Evolutionary conservation across 37 sponge, comb jelly and placozoan genomes (phyloP).

Genomic region (Chondrilla cf. caribensis): DNA sequence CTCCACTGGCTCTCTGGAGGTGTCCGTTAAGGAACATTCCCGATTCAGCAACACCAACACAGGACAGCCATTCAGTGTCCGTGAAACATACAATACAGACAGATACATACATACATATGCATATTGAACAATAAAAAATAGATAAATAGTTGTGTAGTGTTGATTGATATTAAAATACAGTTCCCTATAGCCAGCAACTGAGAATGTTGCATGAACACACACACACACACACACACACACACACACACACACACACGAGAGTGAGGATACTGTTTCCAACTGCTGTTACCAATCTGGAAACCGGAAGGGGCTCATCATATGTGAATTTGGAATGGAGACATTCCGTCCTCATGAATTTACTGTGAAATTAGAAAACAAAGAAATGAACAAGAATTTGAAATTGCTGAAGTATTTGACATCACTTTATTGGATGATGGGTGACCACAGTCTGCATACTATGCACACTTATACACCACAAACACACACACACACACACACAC

Average conservation of each 20-base stretch:
- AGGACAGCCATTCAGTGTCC: neutral
- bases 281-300: constrained; percentile 84
- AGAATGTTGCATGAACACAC: neutral
- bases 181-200: too few relatives aligned
- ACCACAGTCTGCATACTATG: too few relatives aligned
- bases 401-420: too few relatives aligned
- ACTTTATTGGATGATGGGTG: too few relatives aligned
- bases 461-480: neutral
- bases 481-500: neutral
- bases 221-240: constrained; percentile 19
- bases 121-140: neutral
- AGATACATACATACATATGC: neutral
- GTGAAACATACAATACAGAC: neutral
- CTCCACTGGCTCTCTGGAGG: constrained; percentile 75
- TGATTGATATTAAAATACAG: too few relatives aligned
- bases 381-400: neutral
- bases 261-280: constrained; percentile 85
- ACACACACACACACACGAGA: neutral
- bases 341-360: constrained; percentile 97
- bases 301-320: constrained; percentile 62
- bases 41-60: neutral
- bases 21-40: constrained; percentile 36
- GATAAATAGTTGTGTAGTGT: too few relatives aligned
- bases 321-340: constrained; percentile 86
- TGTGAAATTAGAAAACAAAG: constrained; percentile 14